A percentile compares a stretch with the other conserved stretches of the same genome.
phyloP scores from a whole-genome alignment of 2,797 vertebrate genomes.

The Phrynocephalus forsythii region DNA sequence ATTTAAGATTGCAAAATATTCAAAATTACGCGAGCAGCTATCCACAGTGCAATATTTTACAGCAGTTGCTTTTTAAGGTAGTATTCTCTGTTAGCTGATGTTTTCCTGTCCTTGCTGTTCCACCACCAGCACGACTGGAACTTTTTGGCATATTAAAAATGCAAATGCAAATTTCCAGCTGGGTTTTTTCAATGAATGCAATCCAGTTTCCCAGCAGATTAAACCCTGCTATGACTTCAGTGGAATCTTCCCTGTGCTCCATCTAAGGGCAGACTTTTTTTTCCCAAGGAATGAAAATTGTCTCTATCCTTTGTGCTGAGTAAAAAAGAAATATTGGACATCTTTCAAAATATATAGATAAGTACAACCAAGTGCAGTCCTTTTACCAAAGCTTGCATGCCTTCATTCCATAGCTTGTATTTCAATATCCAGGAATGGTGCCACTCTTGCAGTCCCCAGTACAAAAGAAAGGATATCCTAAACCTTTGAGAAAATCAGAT shows the following conservation, averaged over 20 bases:
- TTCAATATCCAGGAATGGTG: background rate
- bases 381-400: background rate
- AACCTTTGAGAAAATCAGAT: too few species aligned
- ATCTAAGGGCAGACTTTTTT: background rate
- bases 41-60: slow-evolving; percentile 45
- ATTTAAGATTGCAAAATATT: slow-evolving; percentile 46
- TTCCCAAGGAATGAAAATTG: too few species aligned
- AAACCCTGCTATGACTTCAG: background rate
- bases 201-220: background rate
- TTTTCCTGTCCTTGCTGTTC: slow-evolving; percentile 45
- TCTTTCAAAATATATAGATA: slow-evolving; percentile 30
- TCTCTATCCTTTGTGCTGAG: background rate
- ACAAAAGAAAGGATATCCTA: too few species aligned
- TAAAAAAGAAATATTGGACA: slow-evolving; percentile 33
- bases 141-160: slow-evolving; percentile 53
- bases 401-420: slow-evolving; percentile 20
- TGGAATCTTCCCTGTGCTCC: slow-evolving; percentile 9
- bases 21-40: slow-evolving; percentile 46
- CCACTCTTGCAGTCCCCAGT: too few species aligned
- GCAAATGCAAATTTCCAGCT: slow-evolving; percentile 38
- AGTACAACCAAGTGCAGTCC: slow-evolving; percentile 10
- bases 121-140: slow-evolving; percentile 46
- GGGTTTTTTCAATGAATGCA: slow-evolving; percentile 21
- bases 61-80: slow-evolving; percentile 51
- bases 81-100: slow-evolving; percentile 39